Percentiles rank a stretch among this genome's conserved stretches.
These are phyloP conservation scores for Tauraco hartlaubi DNA, from an alignment of 2,797 vertebrate species.

Conservation along the genomic window DNA sequence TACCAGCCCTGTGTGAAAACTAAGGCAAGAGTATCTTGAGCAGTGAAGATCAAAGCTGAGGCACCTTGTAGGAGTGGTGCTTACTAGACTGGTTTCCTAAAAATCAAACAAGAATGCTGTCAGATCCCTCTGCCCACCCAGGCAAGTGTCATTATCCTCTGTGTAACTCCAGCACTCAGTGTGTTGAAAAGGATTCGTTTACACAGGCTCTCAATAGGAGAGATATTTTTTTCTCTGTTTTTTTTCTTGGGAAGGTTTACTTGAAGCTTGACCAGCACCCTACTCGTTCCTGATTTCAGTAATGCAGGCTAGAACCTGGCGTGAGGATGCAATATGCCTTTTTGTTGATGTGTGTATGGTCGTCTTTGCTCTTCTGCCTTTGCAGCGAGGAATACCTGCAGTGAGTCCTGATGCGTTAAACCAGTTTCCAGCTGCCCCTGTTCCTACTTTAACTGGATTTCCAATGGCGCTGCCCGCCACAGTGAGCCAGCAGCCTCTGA, in stretches of 20 bases:
- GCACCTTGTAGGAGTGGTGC: not conserved
- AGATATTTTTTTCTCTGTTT: no score
- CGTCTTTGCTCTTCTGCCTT: not conserved
- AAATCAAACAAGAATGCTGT: not conserved
- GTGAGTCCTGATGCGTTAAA: slow-evolving; percentile 92
- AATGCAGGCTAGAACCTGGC: not conserved
- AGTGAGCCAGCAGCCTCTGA: slow-evolving; percentile 87
- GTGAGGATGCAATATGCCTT: fast-evolving
- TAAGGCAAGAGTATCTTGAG: not conserved
- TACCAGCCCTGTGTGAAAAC: not conserved
- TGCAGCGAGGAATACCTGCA: slow-evolving; percentile 92
- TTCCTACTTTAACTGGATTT: slow-evolving; percentile 91
- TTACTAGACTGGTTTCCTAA: not conserved
- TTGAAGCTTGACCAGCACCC: not conserved
- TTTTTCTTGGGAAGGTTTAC: not conserved
- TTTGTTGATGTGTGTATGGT: fast-evolving
- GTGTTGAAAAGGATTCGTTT: not conserved
- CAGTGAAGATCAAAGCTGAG: not conserved
- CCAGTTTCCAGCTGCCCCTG: slow-evolving; percentile 93
- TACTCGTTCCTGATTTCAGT: not conserved
- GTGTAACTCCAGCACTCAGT: not conserved
- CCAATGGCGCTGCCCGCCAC: slow-evolving; percentile 86
- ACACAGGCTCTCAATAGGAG: fast-evolving
- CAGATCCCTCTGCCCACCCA: not conserved
- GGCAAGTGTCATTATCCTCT: not conserved